Evolutionary conservation across 2,888 invertebrate genomes (phyloP), one percentile per base, ranked within the genome.

Genomic region (Orchesella flavescens): DNA sequence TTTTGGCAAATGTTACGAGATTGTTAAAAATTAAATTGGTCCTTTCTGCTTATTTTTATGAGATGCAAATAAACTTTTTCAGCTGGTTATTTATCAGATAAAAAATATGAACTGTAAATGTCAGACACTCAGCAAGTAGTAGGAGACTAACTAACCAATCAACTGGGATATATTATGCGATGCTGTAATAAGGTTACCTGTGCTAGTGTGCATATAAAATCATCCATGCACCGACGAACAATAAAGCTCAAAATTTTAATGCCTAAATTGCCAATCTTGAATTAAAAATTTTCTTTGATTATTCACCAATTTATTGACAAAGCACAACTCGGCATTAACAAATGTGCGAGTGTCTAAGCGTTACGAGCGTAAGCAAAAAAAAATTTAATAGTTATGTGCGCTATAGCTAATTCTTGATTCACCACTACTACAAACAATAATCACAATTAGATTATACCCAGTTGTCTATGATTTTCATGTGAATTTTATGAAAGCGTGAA

Each of bases 1-100:
- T 66, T 24, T 69, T 68, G 69, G 69, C 53, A 53, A 69, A 24
- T 7, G 49, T 69, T 69, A 69, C 21, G 53, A 15, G 23, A 24
- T 53, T 17, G 53, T 24, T 53, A 49, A 49, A 49, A 49, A 49
- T 49, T 49, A 49, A 49, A n/a, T 49, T 15, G 49, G 49, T 49
- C n/a, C 49, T n/a, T 49, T 66, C 66, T 66, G 46, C 66, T 46
- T 66, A 34, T 34, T 34, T 66, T 66, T 66, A 66, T 66, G 46
- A 46, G 46, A 44, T 21, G 21, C 59, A 21, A 59, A 21, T 59
- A 59, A 59, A 59, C 12, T 19, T 10, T 59, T 59, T 59, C 17
- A 59, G 10, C 59, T 59, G 10, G 12, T 59, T 12, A 59, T 59
- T 59, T 12, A 59, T 59, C 49, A 49, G 2, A n/a, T 49, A 15